Percentiles rank a stretch among this genome's conserved stretches.
phyloP scores from a whole-genome alignment of 2,113 vertebrate genomes.

The Pristiophorus japonicus region DNA sequence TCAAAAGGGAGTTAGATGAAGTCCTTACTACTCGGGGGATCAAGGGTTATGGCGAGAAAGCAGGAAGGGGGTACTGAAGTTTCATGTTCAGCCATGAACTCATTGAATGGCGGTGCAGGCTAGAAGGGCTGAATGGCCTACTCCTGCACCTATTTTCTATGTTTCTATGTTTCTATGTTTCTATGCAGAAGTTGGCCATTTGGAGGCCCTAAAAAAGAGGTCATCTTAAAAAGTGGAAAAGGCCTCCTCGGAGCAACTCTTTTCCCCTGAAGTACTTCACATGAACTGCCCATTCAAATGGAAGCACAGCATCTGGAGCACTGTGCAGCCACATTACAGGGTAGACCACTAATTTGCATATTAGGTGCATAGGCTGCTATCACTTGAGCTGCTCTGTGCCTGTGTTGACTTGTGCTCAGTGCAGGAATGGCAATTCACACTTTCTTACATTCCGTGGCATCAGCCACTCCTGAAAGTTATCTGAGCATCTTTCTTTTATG shows the following conservation, averaged over 20 bases:
- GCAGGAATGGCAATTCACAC: not conserved
- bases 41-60: no score
- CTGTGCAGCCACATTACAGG: not conserved
- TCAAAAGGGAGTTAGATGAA: no score
- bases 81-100: no score
- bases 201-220: not conserved
- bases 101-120: no score
- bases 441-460: no score
- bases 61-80: no score
- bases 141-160: no score
- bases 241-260: not conserved
- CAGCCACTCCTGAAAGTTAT: not conserved
- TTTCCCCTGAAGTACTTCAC: not conserved
- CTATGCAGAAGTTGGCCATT: not conserved
- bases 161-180: no score
- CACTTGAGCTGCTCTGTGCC: not conserved
- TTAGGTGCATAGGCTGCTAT: not conserved
- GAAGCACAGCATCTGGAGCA: not conserved
- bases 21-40: no score
- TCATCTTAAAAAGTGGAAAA: not conserved
- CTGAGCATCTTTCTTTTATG: not conserved
- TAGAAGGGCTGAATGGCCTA: no score
- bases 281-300: not conserved
- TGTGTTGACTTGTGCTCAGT: not conserved
- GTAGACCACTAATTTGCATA: not conserved